phyloP scores from a whole-genome alignment of 2,113 vertebrate species.

The Mus musculus region DNA sequence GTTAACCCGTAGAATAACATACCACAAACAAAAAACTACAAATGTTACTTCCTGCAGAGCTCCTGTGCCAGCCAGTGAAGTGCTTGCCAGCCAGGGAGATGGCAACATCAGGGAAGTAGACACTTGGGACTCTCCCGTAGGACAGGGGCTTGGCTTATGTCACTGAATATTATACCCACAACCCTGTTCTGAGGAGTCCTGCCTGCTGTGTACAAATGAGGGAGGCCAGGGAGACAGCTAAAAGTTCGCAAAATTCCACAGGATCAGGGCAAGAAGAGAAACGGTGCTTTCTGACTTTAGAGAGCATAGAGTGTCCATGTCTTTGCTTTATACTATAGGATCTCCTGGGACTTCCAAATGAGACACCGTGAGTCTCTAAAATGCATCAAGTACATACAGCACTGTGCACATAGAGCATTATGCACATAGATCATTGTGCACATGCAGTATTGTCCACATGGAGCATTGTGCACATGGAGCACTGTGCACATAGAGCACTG shows the following conservation, averaged over 20 bases:
- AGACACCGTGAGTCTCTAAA: background rate
- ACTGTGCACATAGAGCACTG: too few species aligned
- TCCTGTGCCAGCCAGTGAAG: background rate
- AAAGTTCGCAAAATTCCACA: background rate
- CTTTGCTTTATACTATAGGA: background rate
- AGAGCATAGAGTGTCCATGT: fast-evolving
- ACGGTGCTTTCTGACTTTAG: background rate
- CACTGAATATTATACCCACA: background rate
- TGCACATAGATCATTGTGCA: background rate
- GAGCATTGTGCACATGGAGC: background rate
- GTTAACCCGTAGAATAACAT: background rate
- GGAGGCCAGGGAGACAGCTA: background rate
- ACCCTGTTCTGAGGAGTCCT: background rate
- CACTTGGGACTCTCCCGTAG: background rate
- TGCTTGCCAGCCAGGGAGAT: background rate
- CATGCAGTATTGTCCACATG: background rate
- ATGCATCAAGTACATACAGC: background rate
- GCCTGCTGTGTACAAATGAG: background rate
- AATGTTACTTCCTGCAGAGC: background rate
- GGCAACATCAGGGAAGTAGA: background rate
- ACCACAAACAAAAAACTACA: background rate
- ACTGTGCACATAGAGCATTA: background rate
- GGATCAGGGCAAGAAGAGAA: background rate
- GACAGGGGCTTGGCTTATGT: too few species aligned
- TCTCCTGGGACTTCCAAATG: background rate